Conservation (phyloP, 1,140 invertebrate species). For the Dendroctonus ponderosae region DNA sequence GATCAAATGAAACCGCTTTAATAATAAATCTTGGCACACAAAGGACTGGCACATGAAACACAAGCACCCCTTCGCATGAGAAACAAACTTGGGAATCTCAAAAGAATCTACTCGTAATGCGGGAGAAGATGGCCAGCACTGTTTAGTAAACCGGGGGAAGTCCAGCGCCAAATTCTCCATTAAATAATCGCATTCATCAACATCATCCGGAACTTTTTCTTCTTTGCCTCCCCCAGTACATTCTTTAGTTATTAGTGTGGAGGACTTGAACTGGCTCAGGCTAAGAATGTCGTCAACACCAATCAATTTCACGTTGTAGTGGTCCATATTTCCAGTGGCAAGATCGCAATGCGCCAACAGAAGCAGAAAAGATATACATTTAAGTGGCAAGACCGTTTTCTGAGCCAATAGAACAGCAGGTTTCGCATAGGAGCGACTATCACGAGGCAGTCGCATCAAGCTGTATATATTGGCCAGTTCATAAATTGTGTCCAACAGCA, state of each 20-base stretch:
- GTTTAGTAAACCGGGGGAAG: conserved; percentile 6
- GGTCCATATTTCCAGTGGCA: conserved; percentile 15
- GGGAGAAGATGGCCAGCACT: conserved; percentile 22
- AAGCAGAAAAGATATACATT: conserved; percentile 19
- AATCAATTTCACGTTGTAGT: conserved; percentile 33
- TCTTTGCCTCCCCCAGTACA: not conserved
- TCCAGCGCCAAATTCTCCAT: conserved; percentile 27
- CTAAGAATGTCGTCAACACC: conserved; percentile 37
- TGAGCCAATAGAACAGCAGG: conserved; percentile 26
- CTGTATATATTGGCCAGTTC: conserved; percentile 27
- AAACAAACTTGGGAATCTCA: conserved; percentile 29
- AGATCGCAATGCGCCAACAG: conserved; percentile 32
- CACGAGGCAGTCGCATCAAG: conserved; percentile 27
- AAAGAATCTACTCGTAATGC: conserved; percentile 27
- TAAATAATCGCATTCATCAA: conserved; percentile 21
- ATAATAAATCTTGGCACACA: conserved; percentile 26
- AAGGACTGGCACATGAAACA: conserved; percentile 33
- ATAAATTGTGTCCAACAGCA: conserved; percentile 34
- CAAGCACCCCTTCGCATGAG: conserved; percentile 25
- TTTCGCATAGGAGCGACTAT: conserved; percentile 30
- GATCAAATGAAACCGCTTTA: conserved; percentile 23
- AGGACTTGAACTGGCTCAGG: not conserved
- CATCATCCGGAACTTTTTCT: conserved; percentile 8
- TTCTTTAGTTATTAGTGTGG: not conserved
- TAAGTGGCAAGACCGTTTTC: conserved; percentile 30